Percentiles rank a stretch among this genome's conserved stretches.
phyloP scores from a whole-genome alignment of 2,888 invertebrate genomes.

The Nomada flava region DNA sequence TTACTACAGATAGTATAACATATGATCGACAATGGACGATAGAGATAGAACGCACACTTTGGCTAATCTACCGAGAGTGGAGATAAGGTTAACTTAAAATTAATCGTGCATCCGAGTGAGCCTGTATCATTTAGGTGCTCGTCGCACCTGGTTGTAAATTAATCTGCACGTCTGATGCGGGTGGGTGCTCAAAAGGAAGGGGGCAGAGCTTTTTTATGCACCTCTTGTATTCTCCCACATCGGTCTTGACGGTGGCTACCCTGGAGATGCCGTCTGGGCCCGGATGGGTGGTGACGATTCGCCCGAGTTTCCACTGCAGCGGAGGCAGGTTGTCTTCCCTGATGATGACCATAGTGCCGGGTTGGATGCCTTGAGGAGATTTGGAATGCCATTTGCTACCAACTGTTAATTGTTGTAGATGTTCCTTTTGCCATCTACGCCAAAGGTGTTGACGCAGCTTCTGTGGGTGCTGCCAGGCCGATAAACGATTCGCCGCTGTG shows the following conservation, averaged over 20 bases:
- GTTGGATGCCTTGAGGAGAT: background rate
- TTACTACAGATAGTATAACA: background rate
- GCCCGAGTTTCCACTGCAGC: background rate
- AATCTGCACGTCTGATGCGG: background rate
- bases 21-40: background rate
- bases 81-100: background rate
- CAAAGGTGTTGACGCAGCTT: no score
- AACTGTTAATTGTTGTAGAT: background rate
- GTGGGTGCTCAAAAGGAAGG: background rate
- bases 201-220: background rate
- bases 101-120: background rate
- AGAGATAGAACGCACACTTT: background rate
- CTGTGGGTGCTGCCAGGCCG: no score
- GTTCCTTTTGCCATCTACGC: no score
- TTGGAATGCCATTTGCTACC: conserved; percentile 1
- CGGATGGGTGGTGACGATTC: background rate
- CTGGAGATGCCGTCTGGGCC: conserved; percentile 1
- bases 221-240: background rate
- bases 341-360: background rate
- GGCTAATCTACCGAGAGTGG: no score
- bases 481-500: no score
- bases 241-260: background rate
- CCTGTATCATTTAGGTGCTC: background rate
- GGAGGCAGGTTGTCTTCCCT: background rate
- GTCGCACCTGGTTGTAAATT: background rate